Conservation (phyloP, 1,140 invertebrate genomes). For the Lamellibrachia luymesi region DNA sequence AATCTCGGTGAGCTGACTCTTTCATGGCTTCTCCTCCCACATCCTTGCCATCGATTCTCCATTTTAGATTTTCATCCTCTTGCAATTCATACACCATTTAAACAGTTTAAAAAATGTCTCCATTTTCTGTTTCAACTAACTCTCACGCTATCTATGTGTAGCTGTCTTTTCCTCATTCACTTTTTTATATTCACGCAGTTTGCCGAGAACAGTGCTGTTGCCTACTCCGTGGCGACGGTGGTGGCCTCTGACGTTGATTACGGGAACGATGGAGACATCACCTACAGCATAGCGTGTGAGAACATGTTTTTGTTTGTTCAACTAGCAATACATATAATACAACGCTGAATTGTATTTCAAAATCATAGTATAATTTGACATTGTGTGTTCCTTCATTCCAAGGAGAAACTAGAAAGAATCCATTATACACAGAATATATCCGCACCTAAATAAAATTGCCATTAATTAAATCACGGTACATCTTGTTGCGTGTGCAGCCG, state of each 20-base stretch:
- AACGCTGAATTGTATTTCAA: no score
- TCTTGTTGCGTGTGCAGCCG: background rate
- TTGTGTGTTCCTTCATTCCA: no score
- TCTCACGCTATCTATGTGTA: background rate
- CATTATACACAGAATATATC: no score
- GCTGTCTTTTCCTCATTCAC: background rate
- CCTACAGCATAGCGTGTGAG: constrained; percentile 34
- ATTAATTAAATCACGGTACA: background rate
- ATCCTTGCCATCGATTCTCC: background rate
- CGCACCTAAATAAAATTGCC: background rate
- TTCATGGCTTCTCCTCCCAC: no score
- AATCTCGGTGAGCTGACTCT: background rate
- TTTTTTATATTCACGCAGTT: background rate
- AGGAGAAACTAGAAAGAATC: no score
- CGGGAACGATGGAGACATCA: constrained; percentile 37
- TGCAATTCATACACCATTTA: background rate
- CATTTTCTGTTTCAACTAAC: no score
- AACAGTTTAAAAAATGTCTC: background rate
- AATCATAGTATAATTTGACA: no score
- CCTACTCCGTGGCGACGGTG: background rate
- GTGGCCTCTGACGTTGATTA: constrained; percentile 49
- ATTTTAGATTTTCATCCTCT: background rate
- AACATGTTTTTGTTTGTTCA: background rate
- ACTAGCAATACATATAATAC: background rate
- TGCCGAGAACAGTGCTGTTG: background rate